A percentile compares a stretch with the other conserved stretches of the same genome.
Evolutionary conservation across 1,140 invertebrate genomes (phyloP).

Genomic region (Cyrtorhinus lividipennis): DNA sequence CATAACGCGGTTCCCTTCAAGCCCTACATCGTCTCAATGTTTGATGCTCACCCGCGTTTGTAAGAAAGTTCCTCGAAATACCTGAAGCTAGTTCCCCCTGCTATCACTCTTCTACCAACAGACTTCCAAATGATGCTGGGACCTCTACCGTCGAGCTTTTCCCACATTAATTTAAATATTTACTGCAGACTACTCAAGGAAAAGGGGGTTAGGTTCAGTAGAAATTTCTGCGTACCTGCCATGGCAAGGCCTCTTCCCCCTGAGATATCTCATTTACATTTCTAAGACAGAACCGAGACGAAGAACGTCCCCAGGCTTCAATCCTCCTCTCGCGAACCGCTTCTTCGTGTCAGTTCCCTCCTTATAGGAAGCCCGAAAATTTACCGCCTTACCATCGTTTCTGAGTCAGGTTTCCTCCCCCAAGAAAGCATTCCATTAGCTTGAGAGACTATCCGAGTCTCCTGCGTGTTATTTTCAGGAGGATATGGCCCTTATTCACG

Average conservation of each 20-base stretch:
- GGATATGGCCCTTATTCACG: not conserved
- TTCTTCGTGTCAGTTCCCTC: not conserved
- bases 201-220: too few relatives aligned
- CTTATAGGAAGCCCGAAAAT: not conserved
- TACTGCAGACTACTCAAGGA: too few relatives aligned
- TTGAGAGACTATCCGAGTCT: not conserved
- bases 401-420: not conserved
- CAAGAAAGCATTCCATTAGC: not conserved
- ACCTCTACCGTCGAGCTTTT: not conserved
- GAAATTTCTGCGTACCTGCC: not conserved
- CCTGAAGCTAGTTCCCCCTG: too few relatives aligned
- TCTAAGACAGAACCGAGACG: too few relatives aligned
- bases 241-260: not conserved
- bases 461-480: not conserved
- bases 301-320: too few relatives aligned
- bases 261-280: not conserved
- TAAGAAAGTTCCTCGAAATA: not conserved
- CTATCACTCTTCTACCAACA: not conserved
- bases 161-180: not conserved
- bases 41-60: not conserved
- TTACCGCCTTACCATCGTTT: not conserved
- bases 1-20: too few relatives aligned
- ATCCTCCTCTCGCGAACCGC: not conserved
- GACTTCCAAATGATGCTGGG: not conserved
- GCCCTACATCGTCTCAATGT: not conserved